These are phyloP conservation scores for Hippopotamyrus pictus DNA, from an alignment of 2,797 vertebrate genomes.

Conservation along the genomic window DNA sequence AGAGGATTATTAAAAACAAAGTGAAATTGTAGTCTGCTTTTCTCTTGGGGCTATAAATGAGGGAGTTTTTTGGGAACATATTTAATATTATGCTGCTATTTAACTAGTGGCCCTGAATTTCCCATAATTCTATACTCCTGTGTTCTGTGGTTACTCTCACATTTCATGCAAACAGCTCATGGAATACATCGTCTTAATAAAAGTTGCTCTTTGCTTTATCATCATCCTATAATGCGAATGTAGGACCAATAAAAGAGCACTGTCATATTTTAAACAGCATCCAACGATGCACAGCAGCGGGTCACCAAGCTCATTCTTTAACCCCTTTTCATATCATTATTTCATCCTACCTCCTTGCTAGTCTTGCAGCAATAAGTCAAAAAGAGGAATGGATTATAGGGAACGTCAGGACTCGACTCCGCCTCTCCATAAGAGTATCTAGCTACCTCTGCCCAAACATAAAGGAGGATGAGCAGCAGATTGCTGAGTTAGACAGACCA, in stretches of 20 bases:
- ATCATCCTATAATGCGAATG: not conserved
- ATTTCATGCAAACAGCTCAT: not conserved
- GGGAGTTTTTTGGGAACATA: not conserved
- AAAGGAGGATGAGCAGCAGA: not conserved
- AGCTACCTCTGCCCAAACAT: constrained; percentile 17
- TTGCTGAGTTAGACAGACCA: constrained; percentile 15
- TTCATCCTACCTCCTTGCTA: not conserved
- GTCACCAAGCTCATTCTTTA: not conserved
- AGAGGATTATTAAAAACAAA: not conserved
- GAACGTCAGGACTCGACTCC: not conserved
- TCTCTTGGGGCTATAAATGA: not conserved
- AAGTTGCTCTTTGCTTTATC: not conserved
- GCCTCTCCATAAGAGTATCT: not conserved
- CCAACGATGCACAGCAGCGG: not conserved
- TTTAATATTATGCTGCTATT: not conserved
- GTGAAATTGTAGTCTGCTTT: not conserved
- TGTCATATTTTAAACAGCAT: not conserved
- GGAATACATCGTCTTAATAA: not conserved
- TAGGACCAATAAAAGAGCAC: not conserved
- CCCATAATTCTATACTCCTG: not conserved
- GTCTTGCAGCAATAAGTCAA: not conserved
- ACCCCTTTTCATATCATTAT: not conserved
- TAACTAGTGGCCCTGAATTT: not conserved
- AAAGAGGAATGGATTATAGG: not conserved
- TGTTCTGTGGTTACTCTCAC: not conserved